A percentile compares a stretch with the other conserved stretches of the same genome.
These are phyloP conservation scores for Fregetta grallaria DNA, from an alignment of 2,113 vertebrate genomes.

Conservation along the genomic window DNA sequence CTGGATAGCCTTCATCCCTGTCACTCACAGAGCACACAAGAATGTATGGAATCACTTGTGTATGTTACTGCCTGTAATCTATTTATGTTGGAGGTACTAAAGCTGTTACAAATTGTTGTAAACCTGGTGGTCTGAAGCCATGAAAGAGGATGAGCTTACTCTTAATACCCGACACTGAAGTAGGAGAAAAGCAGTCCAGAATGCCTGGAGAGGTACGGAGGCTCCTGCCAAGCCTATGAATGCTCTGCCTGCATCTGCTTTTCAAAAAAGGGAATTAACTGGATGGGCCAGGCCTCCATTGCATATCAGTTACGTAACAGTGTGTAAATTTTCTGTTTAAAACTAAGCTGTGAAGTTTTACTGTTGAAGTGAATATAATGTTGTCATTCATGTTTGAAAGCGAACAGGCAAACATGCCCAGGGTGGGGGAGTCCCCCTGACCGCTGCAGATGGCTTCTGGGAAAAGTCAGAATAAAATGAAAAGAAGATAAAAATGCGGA, in stretches of 20 bases:
- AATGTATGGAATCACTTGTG: not conserved
- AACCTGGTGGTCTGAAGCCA: not conserved
- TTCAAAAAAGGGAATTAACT: not conserved
- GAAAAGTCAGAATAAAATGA: not conserved
- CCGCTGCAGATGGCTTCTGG: not conserved
- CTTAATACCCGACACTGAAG: not conserved
- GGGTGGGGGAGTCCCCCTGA: not conserved
- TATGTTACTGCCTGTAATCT: not conserved
- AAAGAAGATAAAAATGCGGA: not conserved
- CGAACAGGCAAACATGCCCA: not conserved
- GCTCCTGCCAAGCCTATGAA: not conserved
- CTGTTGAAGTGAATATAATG: not conserved
- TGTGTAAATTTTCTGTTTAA: slow-evolving; percentile 29
- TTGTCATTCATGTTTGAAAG: slow-evolving; percentile 7
- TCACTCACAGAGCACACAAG: not conserved
- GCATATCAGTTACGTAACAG: not conserved
- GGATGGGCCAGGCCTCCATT: not conserved
- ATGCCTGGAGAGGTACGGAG: not conserved
- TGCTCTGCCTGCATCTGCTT: not conserved
- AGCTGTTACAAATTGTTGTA: not conserved
- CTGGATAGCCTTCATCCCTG: not conserved
- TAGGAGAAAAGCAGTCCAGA: not conserved
- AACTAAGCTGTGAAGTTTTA: slow-evolving; percentile 13
- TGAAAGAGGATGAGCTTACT: not conserved
- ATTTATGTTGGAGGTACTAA: not conserved